Conservation (phyloP, 2,797 vertebrate genomes). For the Sebastes diaconus region DNA sequence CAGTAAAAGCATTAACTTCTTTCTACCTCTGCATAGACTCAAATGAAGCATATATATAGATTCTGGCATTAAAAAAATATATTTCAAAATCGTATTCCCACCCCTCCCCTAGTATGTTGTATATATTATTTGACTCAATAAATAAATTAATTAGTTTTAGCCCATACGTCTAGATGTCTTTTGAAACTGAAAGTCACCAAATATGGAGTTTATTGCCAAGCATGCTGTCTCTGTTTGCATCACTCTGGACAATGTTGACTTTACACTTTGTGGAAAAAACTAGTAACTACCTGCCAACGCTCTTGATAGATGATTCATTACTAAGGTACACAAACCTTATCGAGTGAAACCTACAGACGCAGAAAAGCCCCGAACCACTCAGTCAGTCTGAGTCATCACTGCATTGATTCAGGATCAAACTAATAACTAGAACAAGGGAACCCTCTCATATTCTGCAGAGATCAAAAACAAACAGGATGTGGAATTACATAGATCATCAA, state of each 20-base stretch:
- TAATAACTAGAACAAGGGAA: constrained; percentile 22
- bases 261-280: not conserved
- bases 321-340: not conserved
- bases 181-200: not conserved
- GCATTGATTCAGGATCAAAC: not conserved
- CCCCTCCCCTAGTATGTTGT: too few relatives aligned
- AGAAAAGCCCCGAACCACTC: constrained; percentile 1
- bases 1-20: too few relatives aligned
- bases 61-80: too few relatives aligned
- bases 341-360: not conserved
- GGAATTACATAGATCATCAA: constrained; percentile 25
- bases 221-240: not conserved
- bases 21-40: too few relatives aligned
- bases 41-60: accelerated
- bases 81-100: too few relatives aligned
- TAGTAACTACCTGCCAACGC: not conserved
- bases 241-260: not conserved
- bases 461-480: constrained; percentile 47
- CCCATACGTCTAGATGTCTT: too few relatives aligned
- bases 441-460: not conserved
- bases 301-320: not conserved
- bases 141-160: not conserved
- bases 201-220: not conserved
- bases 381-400: not conserved
- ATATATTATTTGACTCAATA: too few relatives aligned